Evolutionary conservation across 2,797 vertebrate genomes (phyloP).

Genomic region (Acomys russatus): DNA sequence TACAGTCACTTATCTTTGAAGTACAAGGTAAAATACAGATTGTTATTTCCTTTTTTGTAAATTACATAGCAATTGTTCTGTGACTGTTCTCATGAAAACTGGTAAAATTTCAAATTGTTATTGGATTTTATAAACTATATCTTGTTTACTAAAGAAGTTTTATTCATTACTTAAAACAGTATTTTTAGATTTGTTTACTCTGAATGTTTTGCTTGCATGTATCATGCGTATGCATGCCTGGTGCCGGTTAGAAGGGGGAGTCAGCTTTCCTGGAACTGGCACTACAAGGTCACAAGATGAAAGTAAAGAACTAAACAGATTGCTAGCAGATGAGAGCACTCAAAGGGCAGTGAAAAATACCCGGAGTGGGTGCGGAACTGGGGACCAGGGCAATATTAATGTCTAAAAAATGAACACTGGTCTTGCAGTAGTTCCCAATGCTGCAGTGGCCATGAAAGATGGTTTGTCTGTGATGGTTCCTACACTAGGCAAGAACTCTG

Average conservation of each 20-base stretch:
- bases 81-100: conserved; percentile 59
- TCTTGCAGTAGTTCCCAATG: not conserved
- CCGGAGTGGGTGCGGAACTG: not conserved
- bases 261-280: not conserved
- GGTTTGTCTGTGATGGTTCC: not conserved
- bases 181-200: not conserved
- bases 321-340: not conserved
- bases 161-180: conserved; percentile 38
- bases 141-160: conserved; percentile 53
- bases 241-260: not conserved
- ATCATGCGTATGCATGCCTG: not conserved
- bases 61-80: not conserved
- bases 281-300: not conserved
- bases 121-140: not conserved
- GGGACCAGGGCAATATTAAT: not conserved
- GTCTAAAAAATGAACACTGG: not conserved
- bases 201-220: not conserved
- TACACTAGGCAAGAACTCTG: not conserved
- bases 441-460: not conserved
- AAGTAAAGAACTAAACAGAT: not conserved
- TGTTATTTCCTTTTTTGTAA: conserved; percentile 48
- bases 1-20: conserved; percentile 30
- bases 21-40: conserved; percentile 24
- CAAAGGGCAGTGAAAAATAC: not conserved
- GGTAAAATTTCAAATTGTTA: not conserved